Evolutionary conservation across 2,888 invertebrate genomes (phyloP).

Genomic region (Baccha elongata): DNA sequence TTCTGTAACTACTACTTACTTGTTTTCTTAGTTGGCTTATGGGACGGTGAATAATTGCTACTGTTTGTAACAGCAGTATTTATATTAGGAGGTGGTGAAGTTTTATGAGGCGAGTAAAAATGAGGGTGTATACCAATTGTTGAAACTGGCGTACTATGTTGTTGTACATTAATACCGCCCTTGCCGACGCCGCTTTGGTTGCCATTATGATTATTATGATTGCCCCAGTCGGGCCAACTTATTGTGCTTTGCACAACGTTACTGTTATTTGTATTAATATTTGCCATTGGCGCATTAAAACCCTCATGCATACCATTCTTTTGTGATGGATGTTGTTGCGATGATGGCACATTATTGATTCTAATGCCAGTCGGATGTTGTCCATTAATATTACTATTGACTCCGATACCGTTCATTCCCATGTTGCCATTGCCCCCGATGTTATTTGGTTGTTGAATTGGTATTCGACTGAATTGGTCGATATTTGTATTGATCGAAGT

Average conservation of each 20-base stretch:
- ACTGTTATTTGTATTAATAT: conserved; percentile 79
- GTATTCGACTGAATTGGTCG: conserved; percentile 82
- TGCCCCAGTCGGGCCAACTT: conserved; percentile 77
- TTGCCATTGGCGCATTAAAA: conserved; percentile 73
- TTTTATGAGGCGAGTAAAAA: conserved; percentile 77
- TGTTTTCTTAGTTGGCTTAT: conserved; percentile 87
- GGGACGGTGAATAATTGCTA: conserved; percentile 80
- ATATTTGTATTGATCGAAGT: conserved; percentile 81
- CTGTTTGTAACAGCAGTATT: conserved; percentile 78
- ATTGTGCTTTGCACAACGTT: conserved; percentile 80
- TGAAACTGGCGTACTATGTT: conserved; percentile 75
- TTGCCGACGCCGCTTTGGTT: conserved; percentile 76
- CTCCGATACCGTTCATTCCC: conserved; percentile 75
- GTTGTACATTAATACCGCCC: conserved; percentile 78
- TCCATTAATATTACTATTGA: conserved; percentile 75
- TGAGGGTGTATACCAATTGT: conserved; percentile 75
- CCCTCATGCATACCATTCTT: conserved; percentile 77
- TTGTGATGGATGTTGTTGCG: conserved; percentile 79
- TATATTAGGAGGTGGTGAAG: conserved; percentile 76
- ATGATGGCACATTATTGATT: conserved; percentile 81
- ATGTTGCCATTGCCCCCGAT: conserved; percentile 73
- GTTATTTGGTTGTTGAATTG: conserved; percentile 79
- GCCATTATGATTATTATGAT: conserved; percentile 68
- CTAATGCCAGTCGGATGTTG: conserved; percentile 81
- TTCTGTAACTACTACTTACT: conserved; percentile 80